Base-by-base conservation (phyloP, 2,113 vertebrate genomes). In the Theristicus caerulescens region DNA sequence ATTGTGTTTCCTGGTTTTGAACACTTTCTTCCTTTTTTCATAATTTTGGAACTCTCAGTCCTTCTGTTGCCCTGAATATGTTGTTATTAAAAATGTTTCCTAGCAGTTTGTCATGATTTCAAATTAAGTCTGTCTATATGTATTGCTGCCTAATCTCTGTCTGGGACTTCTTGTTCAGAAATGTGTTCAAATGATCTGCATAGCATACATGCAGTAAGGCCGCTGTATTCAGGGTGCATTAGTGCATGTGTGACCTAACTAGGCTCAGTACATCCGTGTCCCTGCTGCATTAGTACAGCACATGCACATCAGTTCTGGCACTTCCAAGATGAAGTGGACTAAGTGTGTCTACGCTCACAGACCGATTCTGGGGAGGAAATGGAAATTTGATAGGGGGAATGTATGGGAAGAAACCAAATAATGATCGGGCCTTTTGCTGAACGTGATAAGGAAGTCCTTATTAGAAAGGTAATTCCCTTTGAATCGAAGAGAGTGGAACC, bases 1-100 rank as follows among this genome's bases (percentile, higher is more conserved):
- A 52, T 29, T 16, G 20, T 84, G 16, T 94, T 80, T 89, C 31
- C 36, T 74, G 21, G 19, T 62, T 95, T 88, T 90, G 82, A 92
- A 36, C 3, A 4, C 17, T 71, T 91, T 81, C 34, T 74, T 95
- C 49, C 15, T 55, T 92, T 91, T 86, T 31, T 59, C 9, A 26
- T 90, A 51, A 49, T 77, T 65, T 74, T 7, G 11, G 49, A 89
- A n/a, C 64, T 88, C 72, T 84, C 49, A 40, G 22, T 72, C 25
- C 13, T 88, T 67, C 70, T 57, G 42, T 65, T 14, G 19, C 54
- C 42, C 46, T 65, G 54, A 65, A 25, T 55, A 42, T 57, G 13
- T 80, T 78, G n/a, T 66, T 80, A 40, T 34, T 78, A 34, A 26
- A 76, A 79, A 78, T 55, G 52, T 67, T 81, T 92, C 57, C 47